Percentiles rank a stretch among this genome's conserved stretches.
Evolutionary conservation across 1,140 invertebrate genomes (phyloP).

Genomic region (Dufourea novaeangliae): DNA sequence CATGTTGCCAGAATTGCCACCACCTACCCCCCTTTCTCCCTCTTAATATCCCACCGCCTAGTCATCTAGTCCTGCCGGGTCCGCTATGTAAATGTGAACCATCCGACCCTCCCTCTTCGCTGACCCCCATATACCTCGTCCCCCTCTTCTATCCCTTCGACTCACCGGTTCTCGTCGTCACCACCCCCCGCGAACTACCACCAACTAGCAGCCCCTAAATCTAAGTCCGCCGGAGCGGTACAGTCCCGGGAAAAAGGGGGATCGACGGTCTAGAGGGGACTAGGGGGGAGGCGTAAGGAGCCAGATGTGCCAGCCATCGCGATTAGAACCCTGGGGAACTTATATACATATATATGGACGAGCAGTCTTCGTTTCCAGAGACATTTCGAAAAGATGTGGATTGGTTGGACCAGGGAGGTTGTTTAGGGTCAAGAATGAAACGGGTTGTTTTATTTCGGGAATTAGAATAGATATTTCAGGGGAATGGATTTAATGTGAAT

Average conservation of each 20-base stretch:
- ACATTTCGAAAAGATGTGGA: too few relatives aligned
- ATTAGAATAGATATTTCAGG: not conserved
- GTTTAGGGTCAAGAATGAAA: not conserved
- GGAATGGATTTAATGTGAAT: not conserved
- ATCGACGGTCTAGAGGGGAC: not conserved
- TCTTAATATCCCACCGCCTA: slow-evolving; percentile 80
- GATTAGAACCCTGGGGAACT: slow-evolving; percentile 9
- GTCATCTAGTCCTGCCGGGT: slow-evolving; percentile 81
- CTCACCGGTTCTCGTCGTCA: slow-evolving; percentile 57
- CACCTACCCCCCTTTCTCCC: slow-evolving; percentile 77
- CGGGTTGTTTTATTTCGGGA: not conserved
- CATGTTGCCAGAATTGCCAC: slow-evolving; percentile 81
- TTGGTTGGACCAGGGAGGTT: not conserved
- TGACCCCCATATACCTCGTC: slow-evolving; percentile 64
- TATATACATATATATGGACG: not conserved
- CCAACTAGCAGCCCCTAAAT: slow-evolving; percentile 81
- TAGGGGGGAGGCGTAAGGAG: slow-evolving; percentile 19
- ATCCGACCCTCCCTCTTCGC: slow-evolving; percentile 68
- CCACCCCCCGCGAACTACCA: slow-evolving; percentile 77
- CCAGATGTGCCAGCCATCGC: slow-evolving; percentile 45
- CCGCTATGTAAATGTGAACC: slow-evolving; percentile 81
- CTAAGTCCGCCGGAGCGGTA: slow-evolving; percentile 79
- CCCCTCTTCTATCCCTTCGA: slow-evolving; percentile 58
- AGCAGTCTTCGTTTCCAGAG: not conserved
- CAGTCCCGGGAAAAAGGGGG: slow-evolving; percentile 74